Percentiles rank a stretch among this genome's conserved stretches.
phyloP scores from a whole-genome alignment of 2,797 vertebrate genomes.

The Aplochiton taeniatus region DNA sequence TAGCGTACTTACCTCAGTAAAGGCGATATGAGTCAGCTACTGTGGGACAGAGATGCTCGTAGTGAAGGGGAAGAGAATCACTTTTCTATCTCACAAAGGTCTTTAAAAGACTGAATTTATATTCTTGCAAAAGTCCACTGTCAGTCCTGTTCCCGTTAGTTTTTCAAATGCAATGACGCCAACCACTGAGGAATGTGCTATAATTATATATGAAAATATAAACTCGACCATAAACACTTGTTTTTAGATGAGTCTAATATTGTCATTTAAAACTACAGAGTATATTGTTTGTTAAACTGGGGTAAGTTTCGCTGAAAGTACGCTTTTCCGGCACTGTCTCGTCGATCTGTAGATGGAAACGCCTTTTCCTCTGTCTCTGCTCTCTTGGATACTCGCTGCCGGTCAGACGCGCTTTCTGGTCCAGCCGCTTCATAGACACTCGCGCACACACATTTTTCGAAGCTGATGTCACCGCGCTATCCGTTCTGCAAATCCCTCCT shows the following conservation, averaged over 20 bases:
- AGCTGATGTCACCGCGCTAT: conserved; percentile 79
- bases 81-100: too few species aligned
- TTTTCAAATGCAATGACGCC: too few species aligned
- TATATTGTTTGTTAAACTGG: conserved; percentile 15
- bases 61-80: conserved; percentile 26
- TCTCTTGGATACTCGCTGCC: conserved; percentile 33
- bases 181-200: too few species aligned
- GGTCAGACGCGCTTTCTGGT: conserved; percentile 57
- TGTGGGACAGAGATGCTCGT: conserved; percentile 34
- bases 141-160: too few species aligned
- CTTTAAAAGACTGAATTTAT: too few species aligned
- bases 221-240: too few species aligned
- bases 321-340: conserved; percentile 42
- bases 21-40: conserved; percentile 54
- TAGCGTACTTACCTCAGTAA: too few species aligned
- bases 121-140: too few species aligned
- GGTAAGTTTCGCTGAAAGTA: conserved; percentile 32
- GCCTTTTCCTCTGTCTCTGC: conserved; percentile 55
- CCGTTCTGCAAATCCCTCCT: conserved; percentile 74
- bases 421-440: conserved; percentile 48
- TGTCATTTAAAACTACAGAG: too few species aligned
- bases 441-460: conserved; percentile 74
- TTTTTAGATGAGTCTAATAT: too few species aligned
- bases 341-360: conserved; percentile 69
- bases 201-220: too few species aligned